Evolutionary conservation across 2,113 vertebrate species (phyloP).

Genomic region (Dicrurus megarhynchus): DNA sequence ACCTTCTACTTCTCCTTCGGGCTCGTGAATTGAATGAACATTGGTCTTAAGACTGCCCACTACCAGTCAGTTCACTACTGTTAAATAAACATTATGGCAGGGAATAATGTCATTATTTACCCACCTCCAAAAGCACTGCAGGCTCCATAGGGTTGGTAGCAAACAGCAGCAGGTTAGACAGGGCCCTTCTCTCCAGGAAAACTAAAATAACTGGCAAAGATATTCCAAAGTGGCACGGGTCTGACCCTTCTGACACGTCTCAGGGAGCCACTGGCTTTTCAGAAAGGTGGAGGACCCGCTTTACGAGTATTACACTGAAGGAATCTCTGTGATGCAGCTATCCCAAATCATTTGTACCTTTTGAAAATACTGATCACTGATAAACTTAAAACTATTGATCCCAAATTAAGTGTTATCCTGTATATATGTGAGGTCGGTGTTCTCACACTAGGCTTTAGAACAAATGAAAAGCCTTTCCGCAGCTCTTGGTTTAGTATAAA

Average conservation of each 20-base stretch:
- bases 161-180: background rate
- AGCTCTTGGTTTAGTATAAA: background rate
- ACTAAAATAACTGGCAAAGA: background rate
- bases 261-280: background rate
- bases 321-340: background rate
- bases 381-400: background rate
- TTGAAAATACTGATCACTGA: background rate
- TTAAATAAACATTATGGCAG: background rate
- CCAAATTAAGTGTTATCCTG: background rate
- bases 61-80: background rate
- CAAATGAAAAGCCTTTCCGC: background rate
- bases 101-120: background rate
- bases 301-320: background rate
- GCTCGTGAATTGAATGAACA: background rate
- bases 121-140: background rate
- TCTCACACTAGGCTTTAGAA: background rate
- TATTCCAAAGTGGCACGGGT: background rate
- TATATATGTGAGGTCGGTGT: fast-evolving
- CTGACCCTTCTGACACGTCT: background rate
- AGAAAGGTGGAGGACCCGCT: background rate
- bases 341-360: background rate
- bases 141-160: background rate
- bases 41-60: background rate
- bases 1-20: background rate
- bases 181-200: background rate